Evolutionary conservation across 2,113 vertebrate species (phyloP).

Genomic region (Nothocercus julius): DNA sequence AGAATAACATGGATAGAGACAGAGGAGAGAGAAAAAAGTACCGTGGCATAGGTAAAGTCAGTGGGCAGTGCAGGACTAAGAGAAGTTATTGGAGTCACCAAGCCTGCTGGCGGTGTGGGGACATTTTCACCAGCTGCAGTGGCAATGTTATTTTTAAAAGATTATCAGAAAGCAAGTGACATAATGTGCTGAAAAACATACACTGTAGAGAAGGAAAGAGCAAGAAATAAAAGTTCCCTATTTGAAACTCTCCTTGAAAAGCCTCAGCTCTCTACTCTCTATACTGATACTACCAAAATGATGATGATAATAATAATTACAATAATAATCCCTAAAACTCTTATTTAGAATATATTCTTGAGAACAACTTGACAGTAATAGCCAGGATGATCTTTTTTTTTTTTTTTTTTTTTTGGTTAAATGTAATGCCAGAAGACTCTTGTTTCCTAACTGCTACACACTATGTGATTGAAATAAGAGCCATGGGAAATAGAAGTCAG

Average conservation of each 20-base stretch:
- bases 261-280: neutral
- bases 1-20: fast-evolving
- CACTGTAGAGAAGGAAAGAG: neutral
- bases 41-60: neutral
- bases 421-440: neutral
- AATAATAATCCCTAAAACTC: neutral
- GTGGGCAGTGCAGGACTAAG: neutral
- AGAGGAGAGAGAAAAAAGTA: neutral
- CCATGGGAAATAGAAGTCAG: neutral
- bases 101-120: neutral
- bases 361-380: neutral
- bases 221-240: neutral
- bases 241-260: neutral
- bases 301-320: too few relatives aligned
- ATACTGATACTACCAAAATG: neutral
- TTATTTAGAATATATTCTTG: neutral
- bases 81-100: neutral
- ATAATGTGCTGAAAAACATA: neutral
- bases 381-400: neutral
- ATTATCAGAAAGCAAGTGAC: neutral
- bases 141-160: neutral
- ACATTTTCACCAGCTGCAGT: neutral
- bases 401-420: neutral
- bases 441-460: neutral
- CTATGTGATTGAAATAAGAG: neutral